Percentiles rank a stretch among this genome's conserved stretches.
These are phyloP conservation scores for Dendroctonus valens DNA, from an alignment of 1,140 invertebrate genomes.

Conservation along the genomic window DNA sequence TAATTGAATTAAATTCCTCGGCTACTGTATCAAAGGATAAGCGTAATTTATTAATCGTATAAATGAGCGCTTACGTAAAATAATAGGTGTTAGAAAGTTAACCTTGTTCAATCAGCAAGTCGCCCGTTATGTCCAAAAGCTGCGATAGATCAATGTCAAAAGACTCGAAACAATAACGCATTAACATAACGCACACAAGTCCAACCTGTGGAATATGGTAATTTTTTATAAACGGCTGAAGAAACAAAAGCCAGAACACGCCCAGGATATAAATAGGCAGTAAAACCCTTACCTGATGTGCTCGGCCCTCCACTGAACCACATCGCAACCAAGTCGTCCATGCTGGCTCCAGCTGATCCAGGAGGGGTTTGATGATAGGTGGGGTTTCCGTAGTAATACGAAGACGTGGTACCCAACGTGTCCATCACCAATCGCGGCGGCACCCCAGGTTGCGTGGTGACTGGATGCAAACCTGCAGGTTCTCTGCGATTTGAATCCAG, in stretches of 20 bases:
- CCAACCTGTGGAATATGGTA: background rate
- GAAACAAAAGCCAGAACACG: no score
- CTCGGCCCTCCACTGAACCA: constrained; percentile 54
- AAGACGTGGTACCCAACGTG: constrained; percentile 12
- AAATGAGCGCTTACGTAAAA: constrained; percentile 24
- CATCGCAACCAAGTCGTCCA: constrained; percentile 56
- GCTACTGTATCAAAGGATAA: constrained; percentile 24
- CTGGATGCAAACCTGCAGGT: constrained; percentile 23
- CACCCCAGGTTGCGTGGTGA: constrained; percentile 43
- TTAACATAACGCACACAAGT: constrained; percentile 1
- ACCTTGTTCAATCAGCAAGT: background rate
- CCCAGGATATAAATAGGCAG: no score
- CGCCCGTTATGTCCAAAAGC: background rate
- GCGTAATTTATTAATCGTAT: constrained; percentile 21
- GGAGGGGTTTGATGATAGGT: constrained; percentile 44
- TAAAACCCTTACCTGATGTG: constrained; percentile 48
- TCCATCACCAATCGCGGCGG: constrained; percentile 44
- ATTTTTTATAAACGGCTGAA: background rate
- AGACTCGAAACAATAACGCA: constrained; percentile 1
- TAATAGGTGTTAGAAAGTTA: constrained; percentile 20
- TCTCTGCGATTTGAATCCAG: constrained; percentile 50
- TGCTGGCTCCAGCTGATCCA: constrained; percentile 43
- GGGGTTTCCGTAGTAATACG: constrained; percentile 23
- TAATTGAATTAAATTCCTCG: constrained; percentile 24
- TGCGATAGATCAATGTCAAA: constrained; percentile 8